Conservation (phyloP, 2,113 vertebrate species). For the Lepisosteus osseus region DNA sequence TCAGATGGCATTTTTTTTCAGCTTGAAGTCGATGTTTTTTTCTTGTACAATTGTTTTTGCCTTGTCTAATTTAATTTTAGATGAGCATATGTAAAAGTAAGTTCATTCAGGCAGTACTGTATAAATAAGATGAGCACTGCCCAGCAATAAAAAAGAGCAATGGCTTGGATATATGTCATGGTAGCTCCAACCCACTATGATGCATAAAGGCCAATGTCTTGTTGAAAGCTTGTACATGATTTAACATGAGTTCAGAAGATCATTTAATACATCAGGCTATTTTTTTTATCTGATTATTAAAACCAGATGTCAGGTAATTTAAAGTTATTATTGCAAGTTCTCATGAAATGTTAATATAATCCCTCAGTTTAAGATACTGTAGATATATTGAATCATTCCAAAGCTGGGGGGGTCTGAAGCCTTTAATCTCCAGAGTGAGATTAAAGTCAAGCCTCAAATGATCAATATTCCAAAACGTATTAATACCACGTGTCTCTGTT, state of each 20-base stretch:
- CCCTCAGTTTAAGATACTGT: background rate
- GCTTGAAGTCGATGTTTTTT: too few species aligned
- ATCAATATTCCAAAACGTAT: background rate
- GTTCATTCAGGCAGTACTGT: too few species aligned
- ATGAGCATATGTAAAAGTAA: too few species aligned
- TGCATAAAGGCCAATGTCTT: background rate
- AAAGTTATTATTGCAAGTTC: background rate
- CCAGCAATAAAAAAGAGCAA: too few species aligned
- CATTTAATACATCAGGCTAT: background rate
- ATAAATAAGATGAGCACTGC: too few species aligned
- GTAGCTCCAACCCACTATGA: background rate
- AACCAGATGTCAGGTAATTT: constrained; percentile 8
- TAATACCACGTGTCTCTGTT: constrained; percentile 1
- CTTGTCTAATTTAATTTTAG: too few species aligned
- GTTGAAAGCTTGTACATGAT: too few species aligned
- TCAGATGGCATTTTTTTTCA: too few species aligned
- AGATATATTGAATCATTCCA: background rate
- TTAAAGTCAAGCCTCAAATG: background rate
- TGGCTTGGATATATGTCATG: too few species aligned
- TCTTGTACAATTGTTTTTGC: too few species aligned
- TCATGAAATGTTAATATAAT: background rate
- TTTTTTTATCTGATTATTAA: background rate
- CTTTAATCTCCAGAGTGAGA: background rate
- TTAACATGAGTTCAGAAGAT: background rate
- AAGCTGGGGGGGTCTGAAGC: background rate